Base-by-base conservation (phyloP, 2,888 invertebrate genomes). In the Pegoplata infirma region DNA sequence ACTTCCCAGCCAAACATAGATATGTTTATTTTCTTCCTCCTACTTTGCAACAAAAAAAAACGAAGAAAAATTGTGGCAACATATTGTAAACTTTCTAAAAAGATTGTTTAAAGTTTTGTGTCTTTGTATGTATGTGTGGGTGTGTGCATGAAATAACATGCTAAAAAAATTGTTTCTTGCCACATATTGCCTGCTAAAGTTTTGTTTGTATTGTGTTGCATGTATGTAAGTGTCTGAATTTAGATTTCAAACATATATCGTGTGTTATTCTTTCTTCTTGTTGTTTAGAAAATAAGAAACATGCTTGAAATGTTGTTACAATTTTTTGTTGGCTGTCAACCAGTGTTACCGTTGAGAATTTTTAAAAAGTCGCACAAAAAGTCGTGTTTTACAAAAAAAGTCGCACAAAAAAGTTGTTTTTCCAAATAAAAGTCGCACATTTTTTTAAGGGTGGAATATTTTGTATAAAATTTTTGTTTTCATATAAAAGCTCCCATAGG, bases 301-400 rank as follows among this genome's bases (percentile, higher is more conserved):
- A 63, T 49, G 40, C 44, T 49, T 17, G 14, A 32, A 5, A 17
- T 49, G 59, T 46, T 76, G 32, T 76, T 58, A 23, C n/a, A 28
- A 36, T 19, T 69, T 61, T 75, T 51, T 17, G n/a, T 58, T 56
- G 21, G 51, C 59, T 67, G 67, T 67, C 67, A 72, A n/a, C n/a
- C n/a, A n/a, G n/a, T n/a, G n/a, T n/a, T n/a, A n/a, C n/a, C n/a
- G n/a, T n/a, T n/a, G n/a, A n/a, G n/a, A n/a, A n/a, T n/a, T n/a
- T n/a, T n/a, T n/a, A n/a, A n/a, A n/a, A n/a, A n/a, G n/a, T n/a
- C n/a, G n/a, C n/a, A n/a, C n/a, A n/a, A n/a, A n/a, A n/a, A n/a
- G n/a, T n/a, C n/a, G n/a, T n/a, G n/a, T n/a, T n/a, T n/a, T n/a
- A n/a, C n/a, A n/a, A n/a, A n/a, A n/a, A n/a, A n/a, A n/a, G n/a